Evolutionary conservation across 2,113 vertebrate species (phyloP).

Genomic region (Speoplatyrhinus poulsoni): DNA sequence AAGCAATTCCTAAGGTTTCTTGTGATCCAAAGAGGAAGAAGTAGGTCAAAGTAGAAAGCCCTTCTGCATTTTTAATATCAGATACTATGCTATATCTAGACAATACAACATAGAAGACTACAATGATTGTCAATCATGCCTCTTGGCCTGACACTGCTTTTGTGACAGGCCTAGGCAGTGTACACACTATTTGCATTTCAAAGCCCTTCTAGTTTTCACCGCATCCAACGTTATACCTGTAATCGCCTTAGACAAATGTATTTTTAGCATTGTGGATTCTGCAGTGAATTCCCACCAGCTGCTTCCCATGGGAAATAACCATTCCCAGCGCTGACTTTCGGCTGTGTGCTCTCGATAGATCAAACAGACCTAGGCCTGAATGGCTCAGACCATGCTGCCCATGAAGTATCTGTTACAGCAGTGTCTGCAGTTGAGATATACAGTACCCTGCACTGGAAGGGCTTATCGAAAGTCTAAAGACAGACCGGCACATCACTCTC

Average conservation of each 20-base stretch:
- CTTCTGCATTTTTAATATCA: neutral
- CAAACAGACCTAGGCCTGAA: constrained; percentile 60
- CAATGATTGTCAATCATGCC: constrained; percentile 27
- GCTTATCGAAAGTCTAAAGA: constrained; percentile 29
- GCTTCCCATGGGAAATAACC: constrained; percentile 67
- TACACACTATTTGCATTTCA: constrained; percentile 58
- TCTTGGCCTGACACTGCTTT: constrained; percentile 10
- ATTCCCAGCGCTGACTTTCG: constrained; percentile 62
- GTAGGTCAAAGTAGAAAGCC: too few relatives aligned
- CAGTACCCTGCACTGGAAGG: constrained; percentile 18
- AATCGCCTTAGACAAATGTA: constrained; percentile 64
- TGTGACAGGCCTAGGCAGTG: constrained; percentile 28
- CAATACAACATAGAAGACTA: constrained; percentile 15
- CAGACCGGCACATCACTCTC: neutral
- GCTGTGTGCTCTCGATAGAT: constrained; percentile 64
- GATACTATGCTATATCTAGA: neutral
- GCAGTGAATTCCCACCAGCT: constrained; percentile 46
- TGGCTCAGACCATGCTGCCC: constrained; percentile 53
- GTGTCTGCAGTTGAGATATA: constrained; percentile 42
- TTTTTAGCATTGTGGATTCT: constrained; percentile 71
- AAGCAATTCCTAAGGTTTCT: too few relatives aligned
- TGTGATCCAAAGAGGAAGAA: too few relatives aligned
- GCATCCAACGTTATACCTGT: constrained; percentile 55
- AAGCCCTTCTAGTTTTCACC: constrained; percentile 39
- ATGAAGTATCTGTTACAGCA: constrained; percentile 41